Conservation (phyloP, 2,888 invertebrate genomes). For the Dorcus parallelipipedus region DNA sequence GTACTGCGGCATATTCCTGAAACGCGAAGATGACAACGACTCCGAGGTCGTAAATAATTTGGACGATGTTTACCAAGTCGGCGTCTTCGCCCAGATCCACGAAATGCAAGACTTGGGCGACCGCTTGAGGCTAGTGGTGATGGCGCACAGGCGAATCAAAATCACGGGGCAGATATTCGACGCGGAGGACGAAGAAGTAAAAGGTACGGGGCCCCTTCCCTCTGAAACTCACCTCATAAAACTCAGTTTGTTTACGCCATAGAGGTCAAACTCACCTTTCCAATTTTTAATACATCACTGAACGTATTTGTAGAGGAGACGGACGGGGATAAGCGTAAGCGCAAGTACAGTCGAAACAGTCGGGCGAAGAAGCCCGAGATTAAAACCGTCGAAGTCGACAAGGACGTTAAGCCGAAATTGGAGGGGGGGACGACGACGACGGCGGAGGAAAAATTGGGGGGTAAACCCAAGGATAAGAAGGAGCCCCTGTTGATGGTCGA, state of each 20-base stretch:
- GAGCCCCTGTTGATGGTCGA: constrained; percentile 83
- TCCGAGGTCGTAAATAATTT: constrained; percentile 79
- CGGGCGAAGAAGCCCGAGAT: constrained; percentile 31
- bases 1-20: constrained; percentile 95
- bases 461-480: constrained; percentile 16
- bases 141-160: constrained; percentile 87
- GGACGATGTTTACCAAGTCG: constrained; percentile 84
- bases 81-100: constrained; percentile 97
- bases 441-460: constrained; percentile 6
- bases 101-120: constrained; percentile 95
- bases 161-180: constrained; percentile 78
- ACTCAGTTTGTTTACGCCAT: constrained; percentile 35
- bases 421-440: neutral
- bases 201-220: constrained; percentile 34
- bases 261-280: constrained; percentile 79
- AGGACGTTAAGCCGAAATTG: constrained; percentile 22
- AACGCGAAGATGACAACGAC: constrained; percentile 85
- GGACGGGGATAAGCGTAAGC: constrained; percentile 57
- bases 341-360: constrained; percentile 41
- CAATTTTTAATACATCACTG: constrained; percentile 77
- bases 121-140: constrained; percentile 84
- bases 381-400: constrained; percentile 24
- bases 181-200: constrained; percentile 59
- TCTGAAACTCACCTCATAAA: constrained; percentile 2
- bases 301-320: constrained; percentile 77